phyloP scores from a whole-genome alignment of 2,797 vertebrate genomes.

The Thripadectes ignobilis region DNA sequence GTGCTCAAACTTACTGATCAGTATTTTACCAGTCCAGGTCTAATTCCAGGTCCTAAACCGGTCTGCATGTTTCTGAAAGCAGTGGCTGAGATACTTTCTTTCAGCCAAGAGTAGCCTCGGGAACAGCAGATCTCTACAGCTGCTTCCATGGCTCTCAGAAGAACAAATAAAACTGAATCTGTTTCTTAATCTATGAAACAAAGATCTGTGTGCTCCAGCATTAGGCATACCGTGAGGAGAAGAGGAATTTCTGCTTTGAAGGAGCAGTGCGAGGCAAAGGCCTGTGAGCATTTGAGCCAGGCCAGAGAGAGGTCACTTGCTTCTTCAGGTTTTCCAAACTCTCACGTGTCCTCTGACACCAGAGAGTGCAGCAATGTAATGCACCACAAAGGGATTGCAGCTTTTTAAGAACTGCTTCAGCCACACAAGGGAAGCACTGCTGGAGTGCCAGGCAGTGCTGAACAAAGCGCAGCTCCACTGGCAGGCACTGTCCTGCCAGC shows the following conservation, averaged over 20 bases:
- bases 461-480: not conserved
- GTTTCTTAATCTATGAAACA: not conserved
- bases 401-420: not conserved
- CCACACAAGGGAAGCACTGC: accelerated
- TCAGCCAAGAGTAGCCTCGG: not conserved
- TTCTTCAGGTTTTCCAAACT: not conserved
- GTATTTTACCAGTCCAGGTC: not conserved
- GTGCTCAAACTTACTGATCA: not conserved
- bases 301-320: not conserved
- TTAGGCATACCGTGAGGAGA: not conserved
- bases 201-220: not conserved
- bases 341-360: not conserved
- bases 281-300: not conserved
- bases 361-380: not conserved
- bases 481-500: not conserved
- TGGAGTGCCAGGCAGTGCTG: not conserved
- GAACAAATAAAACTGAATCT: not conserved
- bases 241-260: not conserved
- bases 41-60: not conserved
- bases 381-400: accelerated
- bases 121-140: not conserved
- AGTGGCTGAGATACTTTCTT: accelerated
- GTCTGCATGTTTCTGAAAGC: not conserved
- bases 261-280: not conserved
- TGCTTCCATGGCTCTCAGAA: not conserved